Base-by-base conservation (phyloP, 2,113 vertebrate genomes). In the Platanista minor region DNA sequence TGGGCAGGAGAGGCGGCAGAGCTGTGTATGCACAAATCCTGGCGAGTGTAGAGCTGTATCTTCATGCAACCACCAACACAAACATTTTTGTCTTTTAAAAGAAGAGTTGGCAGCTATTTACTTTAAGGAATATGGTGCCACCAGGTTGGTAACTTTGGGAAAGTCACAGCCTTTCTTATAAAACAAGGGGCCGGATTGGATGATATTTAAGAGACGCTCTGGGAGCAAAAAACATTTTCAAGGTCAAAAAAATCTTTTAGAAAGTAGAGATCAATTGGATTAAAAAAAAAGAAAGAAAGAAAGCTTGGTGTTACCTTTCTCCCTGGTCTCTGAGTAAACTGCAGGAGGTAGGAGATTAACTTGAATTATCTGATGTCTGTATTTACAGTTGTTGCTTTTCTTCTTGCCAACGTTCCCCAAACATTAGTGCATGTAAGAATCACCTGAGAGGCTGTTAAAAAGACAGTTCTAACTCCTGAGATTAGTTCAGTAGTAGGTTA, bases 221-320 rank as follows among this genome's bases (percentile, higher is more conserved):
- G 14, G 31, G 39, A 90, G 15, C 69, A 31, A 39, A 62, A 62
- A 72, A 81, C 46, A 67, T 41, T 96, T 72, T 94, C n/a, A 93
- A 90, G 64, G 25, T 94, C 46, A 94, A 87, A 72, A 83, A 83
- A 54, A 67, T 77, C 80, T 78, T 97, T 84, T 61, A 72, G 33
- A 59, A 88, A 75, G 8, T 17, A 61, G 57, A 75, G 67, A 83
- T 25, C 36, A 39, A 61, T 41, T 71, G 39, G 4, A 87, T 33
- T 49, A 39, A 77, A 59, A 81, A 75, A 57, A n/a, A 21, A 31
- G 2, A 77, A 81, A 54, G 15, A 59, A 80, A 74, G n/a, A 52
- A 66, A 43, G 20, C 66, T 3, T 12, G n/a, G 8, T 0, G 23
- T 46, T 62, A 43, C 33, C 15, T n/a, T 74, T 52, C 5, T 72